Percentiles rank a stretch among this genome's conserved stretches.
phyloP scores from a whole-genome alignment of 1,140 invertebrate genomes.

The Drosophila takahashii region DNA sequence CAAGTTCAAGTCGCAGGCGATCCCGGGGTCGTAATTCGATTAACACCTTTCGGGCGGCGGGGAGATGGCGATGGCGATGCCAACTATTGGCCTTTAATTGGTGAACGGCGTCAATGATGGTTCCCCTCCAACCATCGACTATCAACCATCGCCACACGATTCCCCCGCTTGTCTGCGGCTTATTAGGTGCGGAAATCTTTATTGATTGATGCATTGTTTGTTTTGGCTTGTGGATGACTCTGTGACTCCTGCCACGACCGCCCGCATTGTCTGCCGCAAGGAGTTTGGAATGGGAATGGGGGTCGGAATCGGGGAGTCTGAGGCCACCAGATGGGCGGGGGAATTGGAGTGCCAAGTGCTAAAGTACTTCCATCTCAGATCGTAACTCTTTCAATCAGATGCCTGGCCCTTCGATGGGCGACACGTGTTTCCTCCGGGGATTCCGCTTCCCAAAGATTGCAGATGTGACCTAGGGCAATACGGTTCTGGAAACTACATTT shows the following conservation, averaged over 20 bases:
- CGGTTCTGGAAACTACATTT: neutral
- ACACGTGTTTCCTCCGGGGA: slow-evolving; percentile 11
- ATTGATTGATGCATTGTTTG: slow-evolving; percentile 82
- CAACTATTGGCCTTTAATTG: slow-evolving; percentile 77
- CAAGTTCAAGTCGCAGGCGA: slow-evolving; percentile 28
- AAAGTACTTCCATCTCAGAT: slow-evolving; percentile 50
- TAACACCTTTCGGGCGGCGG: slow-evolving; percentile 65
- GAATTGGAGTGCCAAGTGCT: slow-evolving; percentile 27
- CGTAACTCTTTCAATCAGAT: slow-evolving; percentile 72
- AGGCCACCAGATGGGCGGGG: neutral
- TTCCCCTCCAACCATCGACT: neutral
- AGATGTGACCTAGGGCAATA: slow-evolving; percentile 10
- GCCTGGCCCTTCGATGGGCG: slow-evolving; percentile 11
- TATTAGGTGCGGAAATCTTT: slow-evolving; percentile 83
- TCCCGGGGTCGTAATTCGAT: slow-evolving; percentile 70
- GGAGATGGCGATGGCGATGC: slow-evolving; percentile 36
- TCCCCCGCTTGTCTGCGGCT: slow-evolving; percentile 58
- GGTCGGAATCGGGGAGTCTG: neutral
- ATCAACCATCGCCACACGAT: neutral
- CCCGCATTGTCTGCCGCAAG: slow-evolving; percentile 54
- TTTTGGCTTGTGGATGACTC: slow-evolving; percentile 63
- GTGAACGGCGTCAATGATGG: slow-evolving; percentile 69
- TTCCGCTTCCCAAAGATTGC: neutral
- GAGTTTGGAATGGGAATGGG: neutral
- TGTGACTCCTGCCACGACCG: slow-evolving; percentile 38